Percentiles rank a stretch among this genome's conserved stretches.
Evolutionary conservation across 2,797 vertebrate genomes (phyloP).

Genomic region (Ctenosaura bakeri): DNA sequence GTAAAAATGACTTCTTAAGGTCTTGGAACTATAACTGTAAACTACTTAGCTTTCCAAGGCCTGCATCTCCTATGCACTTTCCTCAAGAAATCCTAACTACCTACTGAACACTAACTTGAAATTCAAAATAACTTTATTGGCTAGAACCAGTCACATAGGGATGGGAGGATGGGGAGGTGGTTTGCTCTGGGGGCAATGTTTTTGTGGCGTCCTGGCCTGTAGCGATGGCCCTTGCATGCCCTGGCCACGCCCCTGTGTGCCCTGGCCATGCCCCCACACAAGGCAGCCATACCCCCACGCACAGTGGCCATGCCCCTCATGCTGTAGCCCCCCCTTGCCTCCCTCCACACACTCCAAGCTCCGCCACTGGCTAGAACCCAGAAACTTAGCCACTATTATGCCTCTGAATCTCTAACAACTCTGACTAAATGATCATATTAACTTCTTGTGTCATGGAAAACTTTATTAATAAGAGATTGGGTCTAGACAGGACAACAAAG

Average conservation of each 20-base stretch:
- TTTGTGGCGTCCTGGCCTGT: too few relatives aligned
- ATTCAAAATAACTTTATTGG: neutral
- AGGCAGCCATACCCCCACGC: too few relatives aligned
- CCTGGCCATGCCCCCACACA: too few relatives aligned
- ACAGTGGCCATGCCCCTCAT: too few relatives aligned
- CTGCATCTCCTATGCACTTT: neutral
- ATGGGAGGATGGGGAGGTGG: too few relatives aligned
- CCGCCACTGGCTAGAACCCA: neutral
- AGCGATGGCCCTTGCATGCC: too few relatives aligned
- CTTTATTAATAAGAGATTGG: slow-evolving; percentile 67
- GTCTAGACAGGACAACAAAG: slow-evolving; percentile 47
- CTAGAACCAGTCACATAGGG: too few relatives aligned
- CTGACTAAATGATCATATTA: slow-evolving; percentile 55
- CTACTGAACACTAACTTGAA: neutral
- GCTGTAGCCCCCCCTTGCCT: too few relatives aligned
- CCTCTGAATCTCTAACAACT: slow-evolving; percentile 38
- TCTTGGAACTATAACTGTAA: too few relatives aligned
- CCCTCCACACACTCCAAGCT: too few relatives aligned
- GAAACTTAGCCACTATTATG: slow-evolving; percentile 50
- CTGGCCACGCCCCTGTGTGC: too few relatives aligned
- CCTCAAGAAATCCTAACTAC: neutral
- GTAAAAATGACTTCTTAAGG: neutral
- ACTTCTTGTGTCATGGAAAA: slow-evolving; percentile 67
- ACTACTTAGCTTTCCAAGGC: neutral
- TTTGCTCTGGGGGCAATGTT: too few relatives aligned